Evolutionary conservation across 2,797 vertebrate genomes (phyloP), one percentile per base, ranked within the genome.

Genomic region (Megaceryle alcyon): DNA sequence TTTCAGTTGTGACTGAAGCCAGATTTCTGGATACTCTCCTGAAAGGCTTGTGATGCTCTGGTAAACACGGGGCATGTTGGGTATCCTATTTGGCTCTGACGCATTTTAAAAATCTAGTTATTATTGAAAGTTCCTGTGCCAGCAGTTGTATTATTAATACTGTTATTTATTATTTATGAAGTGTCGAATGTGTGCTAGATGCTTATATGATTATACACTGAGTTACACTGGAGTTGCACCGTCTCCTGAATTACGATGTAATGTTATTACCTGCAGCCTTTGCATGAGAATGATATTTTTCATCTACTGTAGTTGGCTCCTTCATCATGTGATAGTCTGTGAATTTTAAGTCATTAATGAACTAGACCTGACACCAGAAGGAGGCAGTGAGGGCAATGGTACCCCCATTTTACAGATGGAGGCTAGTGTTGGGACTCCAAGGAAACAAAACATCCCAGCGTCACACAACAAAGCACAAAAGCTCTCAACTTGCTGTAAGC

Each of bases 101-200:
- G 77, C 73, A 92, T 84, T n/a, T 82, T 66, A 75, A 92, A 95
- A 95, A 85, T 86, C 81, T 68, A 88, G 81, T 82, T 90, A 81
- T 82, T 95, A 82, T 57, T 92, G 83, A 87, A 90, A 96, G 90
- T 71, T 90, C 82, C 88, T 49, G 37, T 80, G 83, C 86, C 70
- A 65, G 80, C 66, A 93, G 71, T 82, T 95, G 90, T 87, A 90
- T 95, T 95, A 95, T 94, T 96, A 96, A 94, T 96, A 72, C 25
- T 86, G 81, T 94, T 94, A 94, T 95, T 95, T 92, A 93, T 96
- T 96, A 96, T 95, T 95, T 96, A 97, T 90, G 71, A 82, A 90
- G 83, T 68, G 44, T 92, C 16, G 14, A 88, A 79, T 61, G 61
- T 86, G 94, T 86, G 89, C 88, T 90, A 81, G 92, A 85, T 90